Evolutionary conservation across 2,888 invertebrate species (phyloP).

Genomic region (Leptinotarsa juncta): DNA sequence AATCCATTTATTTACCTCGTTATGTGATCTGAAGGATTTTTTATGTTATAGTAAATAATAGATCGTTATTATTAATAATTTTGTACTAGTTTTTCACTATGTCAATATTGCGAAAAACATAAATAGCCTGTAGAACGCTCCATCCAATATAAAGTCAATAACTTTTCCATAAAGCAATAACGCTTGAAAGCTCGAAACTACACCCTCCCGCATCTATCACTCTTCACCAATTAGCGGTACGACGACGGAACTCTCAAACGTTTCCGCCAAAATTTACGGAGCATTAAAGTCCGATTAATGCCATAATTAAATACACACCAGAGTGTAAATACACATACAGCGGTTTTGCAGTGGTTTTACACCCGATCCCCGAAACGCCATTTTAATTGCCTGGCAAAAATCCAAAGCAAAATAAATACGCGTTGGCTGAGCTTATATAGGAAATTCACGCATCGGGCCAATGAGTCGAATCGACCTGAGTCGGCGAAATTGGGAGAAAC

Average conservation of each 20-base stretch:
- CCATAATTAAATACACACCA: slow-evolving; percentile 26
- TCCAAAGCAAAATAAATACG: slow-evolving; percentile 30
- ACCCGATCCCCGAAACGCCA: slow-evolving; percentile 31
- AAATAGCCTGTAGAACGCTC: no score
- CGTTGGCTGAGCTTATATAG: slow-evolving; percentile 2
- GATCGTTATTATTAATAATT: no score
- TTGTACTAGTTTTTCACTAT: no score
- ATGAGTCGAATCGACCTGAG: neutral
- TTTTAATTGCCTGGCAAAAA: slow-evolving; percentile 44
- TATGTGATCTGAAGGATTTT: no score
- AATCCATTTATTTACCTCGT: no score
- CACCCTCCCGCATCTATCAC: neutral
- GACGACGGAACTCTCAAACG: slow-evolving; percentile 4
- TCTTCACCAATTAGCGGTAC: neutral
- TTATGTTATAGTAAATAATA: no score
- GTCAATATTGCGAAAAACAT: no score
- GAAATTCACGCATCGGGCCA: slow-evolving; percentile 8
- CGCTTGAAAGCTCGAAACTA: neutral
- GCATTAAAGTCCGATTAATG: slow-evolving; percentile 14
- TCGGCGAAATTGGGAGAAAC: slow-evolving; percentile 4
- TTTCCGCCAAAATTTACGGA: neutral
- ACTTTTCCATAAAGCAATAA: neutral
- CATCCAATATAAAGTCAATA: neutral
- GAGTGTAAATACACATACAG: slow-evolving; percentile 39
- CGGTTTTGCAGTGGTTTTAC: slow-evolving; percentile 38